Evolutionary conservation across 2,797 vertebrate genomes (phyloP).

Genomic region (Platyrinchus mystaceus): DNA sequence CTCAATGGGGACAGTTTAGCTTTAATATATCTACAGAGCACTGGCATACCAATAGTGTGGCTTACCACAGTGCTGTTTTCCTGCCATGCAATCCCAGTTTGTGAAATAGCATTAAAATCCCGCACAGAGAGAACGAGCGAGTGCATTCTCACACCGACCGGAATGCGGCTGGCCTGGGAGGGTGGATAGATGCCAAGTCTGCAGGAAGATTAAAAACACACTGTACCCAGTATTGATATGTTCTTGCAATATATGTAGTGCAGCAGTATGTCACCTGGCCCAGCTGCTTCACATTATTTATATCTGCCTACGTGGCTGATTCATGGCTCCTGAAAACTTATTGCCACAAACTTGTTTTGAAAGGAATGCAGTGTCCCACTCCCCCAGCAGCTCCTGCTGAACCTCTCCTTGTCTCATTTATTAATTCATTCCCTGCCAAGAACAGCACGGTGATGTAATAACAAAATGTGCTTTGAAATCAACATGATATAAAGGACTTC

Average conservation of each 20-base stretch:
- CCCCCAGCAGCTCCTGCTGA: slow-evolving; percentile 23
- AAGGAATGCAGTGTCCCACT: slow-evolving; percentile 49
- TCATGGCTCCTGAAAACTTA: slow-evolving; percentile 32
- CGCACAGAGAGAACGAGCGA: accelerated
- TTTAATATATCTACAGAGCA: not conserved
- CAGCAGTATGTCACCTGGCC: not conserved
- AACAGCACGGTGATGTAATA: slow-evolving; percentile 60
- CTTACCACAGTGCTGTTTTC: not conserved
- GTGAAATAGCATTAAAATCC: not conserved
- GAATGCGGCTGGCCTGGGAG: not conserved
- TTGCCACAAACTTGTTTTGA: slow-evolving; percentile 25
- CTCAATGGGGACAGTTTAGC: not conserved
- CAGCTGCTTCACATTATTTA: not conserved
- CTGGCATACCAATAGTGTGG: not conserved
- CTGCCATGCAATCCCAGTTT: not conserved
- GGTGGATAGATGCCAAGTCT: not conserved
- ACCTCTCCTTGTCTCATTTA: slow-evolving; percentile 59
- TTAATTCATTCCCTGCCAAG: slow-evolving; percentile 65
- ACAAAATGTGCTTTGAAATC: slow-evolving; percentile 61
- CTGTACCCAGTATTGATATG: not conserved
- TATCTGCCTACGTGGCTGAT: slow-evolving; percentile 17
- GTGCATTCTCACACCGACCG: not conserved
- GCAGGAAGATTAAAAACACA: not conserved
- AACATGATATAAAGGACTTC: slow-evolving; percentile 65
- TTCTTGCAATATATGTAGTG: not conserved